phyloP scores from a whole-genome alignment of 2,888 invertebrate genomes.

The Nemapogon koenigi region DNA sequence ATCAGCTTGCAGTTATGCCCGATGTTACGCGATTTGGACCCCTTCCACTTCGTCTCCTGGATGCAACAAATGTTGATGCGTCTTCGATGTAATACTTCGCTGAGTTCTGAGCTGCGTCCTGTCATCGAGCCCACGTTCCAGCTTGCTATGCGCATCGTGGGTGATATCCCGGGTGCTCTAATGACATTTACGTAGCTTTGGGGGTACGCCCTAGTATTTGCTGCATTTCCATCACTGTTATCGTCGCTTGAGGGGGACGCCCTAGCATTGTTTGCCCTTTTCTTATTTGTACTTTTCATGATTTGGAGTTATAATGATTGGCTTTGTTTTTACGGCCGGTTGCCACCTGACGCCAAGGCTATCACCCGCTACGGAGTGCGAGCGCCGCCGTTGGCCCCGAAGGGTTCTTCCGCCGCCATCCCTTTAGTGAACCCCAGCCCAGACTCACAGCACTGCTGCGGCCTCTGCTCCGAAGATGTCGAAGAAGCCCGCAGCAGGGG shows the following conservation, averaged over 20 bases:
- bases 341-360: too few relatives aligned
- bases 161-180: too few relatives aligned
- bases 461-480: slow-evolving; percentile 12
- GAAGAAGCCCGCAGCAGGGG: slow-evolving; percentile 9
- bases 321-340: not conserved
- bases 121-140: slow-evolving; percentile 18
- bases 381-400: slow-evolving; percentile 13
- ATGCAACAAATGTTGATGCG: slow-evolving; percentile 16
- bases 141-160: slow-evolving; percentile 17
- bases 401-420: slow-evolving; percentile 13
- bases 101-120: slow-evolving; percentile 15
- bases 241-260: slow-evolving; percentile 1
- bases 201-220: slow-evolving; percentile 2
- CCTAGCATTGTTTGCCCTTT: not conserved
- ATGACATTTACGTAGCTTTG: not conserved
- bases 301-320: not conserved
- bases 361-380: not conserved
- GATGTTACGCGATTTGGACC: slow-evolving; percentile 16
- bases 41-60: slow-evolving; percentile 18
- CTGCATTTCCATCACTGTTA: not conserved
- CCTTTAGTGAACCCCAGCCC: slow-evolving; percentile 14
- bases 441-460: slow-evolving; percentile 2
- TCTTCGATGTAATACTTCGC: slow-evolving; percentile 13
- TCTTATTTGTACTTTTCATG: not conserved
- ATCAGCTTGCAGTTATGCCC: slow-evolving; percentile 12